phyloP scores from a whole-genome alignment of 2,888 invertebrate genomes.

The Baronia brevicornis region DNA sequence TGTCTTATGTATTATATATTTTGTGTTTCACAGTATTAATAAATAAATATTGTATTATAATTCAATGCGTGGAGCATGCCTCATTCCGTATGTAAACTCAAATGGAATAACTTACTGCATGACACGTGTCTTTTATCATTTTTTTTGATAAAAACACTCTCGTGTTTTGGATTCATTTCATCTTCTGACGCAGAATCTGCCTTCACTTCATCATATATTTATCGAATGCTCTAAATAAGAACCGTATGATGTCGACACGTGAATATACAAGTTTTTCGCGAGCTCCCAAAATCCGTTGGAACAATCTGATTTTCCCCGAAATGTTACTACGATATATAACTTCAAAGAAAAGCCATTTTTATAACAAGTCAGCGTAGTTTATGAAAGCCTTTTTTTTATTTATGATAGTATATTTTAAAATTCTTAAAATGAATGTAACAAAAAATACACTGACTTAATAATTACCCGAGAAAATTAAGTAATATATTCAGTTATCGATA shows the following conservation, averaged over 20 bases:
- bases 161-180: conserved; percentile 6
- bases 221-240: conserved; percentile 6
- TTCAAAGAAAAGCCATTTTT: conserved; percentile 8
- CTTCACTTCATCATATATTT: conserved; percentile 12
- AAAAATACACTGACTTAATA: no score
- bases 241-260: conserved; percentile 2
- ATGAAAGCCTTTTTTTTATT: no score
- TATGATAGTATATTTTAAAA: no score
- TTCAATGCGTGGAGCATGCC: no score
- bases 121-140: background rate
- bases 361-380: no score
- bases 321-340: conserved; percentile 4
- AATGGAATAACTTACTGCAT: background rate
- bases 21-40: no score
- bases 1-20: no score
- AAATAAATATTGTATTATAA: no score
- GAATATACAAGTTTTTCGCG: conserved; percentile 3
- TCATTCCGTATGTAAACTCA: background rate
- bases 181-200: background rate
- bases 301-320: conserved; percentile 8
- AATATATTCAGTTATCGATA: no score
- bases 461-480: no score
- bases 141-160: conserved; percentile 5
- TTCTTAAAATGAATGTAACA: no score
- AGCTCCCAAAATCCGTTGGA: conserved; percentile 3